Evolutionary conservation across 1,140 invertebrate genomes (phyloP).

Genomic region (Idris sp.): DNA sequence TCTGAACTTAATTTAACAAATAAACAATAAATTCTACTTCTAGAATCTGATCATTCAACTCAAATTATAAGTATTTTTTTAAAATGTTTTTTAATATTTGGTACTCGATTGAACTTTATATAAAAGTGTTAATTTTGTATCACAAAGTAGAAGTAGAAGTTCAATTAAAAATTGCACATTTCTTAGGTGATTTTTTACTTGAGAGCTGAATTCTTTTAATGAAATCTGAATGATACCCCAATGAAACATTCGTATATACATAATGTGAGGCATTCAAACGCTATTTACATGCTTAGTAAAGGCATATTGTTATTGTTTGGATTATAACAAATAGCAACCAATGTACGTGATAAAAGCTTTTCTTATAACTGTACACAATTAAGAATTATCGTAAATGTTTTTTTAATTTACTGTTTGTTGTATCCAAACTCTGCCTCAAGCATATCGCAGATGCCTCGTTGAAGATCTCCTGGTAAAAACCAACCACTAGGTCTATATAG

Average conservation of each 20-base stretch:
- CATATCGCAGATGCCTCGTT: slow-evolving; percentile 42
- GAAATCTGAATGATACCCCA: slow-evolving; percentile 1
- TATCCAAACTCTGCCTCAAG: slow-evolving; percentile 45
- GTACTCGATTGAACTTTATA: neutral
- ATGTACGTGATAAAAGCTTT: too few species aligned
- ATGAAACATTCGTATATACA: slow-evolving; percentile 4
- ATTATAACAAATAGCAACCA: slow-evolving; percentile 31
- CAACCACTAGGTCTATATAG: slow-evolving; percentile 44
- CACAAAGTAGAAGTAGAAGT: slow-evolving; percentile 13
- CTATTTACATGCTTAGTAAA: slow-evolving; percentile 46
- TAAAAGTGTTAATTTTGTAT: slow-evolving; percentile 4
- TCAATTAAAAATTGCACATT: neutral
- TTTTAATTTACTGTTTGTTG: slow-evolving; percentile 43
- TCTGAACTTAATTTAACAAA: neutral
- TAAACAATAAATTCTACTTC: too few species aligned
- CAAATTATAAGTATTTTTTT: too few species aligned
- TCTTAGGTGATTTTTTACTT: too few species aligned
- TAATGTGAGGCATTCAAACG: slow-evolving; percentile 21
- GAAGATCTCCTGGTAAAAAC: slow-evolving; percentile 45
- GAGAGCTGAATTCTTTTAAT: too few species aligned
- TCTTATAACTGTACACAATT: too few species aligned
- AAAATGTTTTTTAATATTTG: too few species aligned
- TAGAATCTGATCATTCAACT: too few species aligned
- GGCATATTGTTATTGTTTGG: slow-evolving; percentile 25
- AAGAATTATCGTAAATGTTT: too few species aligned